phyloP scores from a whole-genome alignment of 2,113 vertebrate species.

The Platichthys stellatus region DNA sequence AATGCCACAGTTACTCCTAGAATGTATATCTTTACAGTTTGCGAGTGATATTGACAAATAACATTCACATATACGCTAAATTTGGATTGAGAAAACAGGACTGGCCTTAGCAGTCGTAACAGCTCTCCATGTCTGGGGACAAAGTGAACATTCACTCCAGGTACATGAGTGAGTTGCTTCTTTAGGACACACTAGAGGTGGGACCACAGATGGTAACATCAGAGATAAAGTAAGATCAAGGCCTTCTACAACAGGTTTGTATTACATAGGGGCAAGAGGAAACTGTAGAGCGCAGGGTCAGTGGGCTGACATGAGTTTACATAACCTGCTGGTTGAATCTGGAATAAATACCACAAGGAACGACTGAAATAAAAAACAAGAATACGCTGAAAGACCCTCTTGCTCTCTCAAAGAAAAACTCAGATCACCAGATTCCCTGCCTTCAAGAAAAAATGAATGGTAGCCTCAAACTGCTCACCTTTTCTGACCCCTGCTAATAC shows the following conservation, averaged over 20 bases:
- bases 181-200: no score
- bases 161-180: neutral
- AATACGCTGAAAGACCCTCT: neutral
- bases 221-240: neutral
- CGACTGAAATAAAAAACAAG: neutral
- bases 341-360: neutral
- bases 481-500: conserved; percentile 15
- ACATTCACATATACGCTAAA: neutral
- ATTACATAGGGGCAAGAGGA: neutral
- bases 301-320: neutral
- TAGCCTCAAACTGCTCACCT: neutral
- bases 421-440: neutral
- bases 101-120: neutral
- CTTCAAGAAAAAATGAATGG: neutral
- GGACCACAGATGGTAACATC: neutral
- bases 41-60: neutral
- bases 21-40: neutral
- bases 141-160: neutral
- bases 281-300: neutral
- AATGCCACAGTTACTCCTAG: neutral
- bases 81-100: neutral
- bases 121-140: neutral
- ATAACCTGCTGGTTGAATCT: neutral
- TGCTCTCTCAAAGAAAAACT: neutral
- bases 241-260: neutral